Base-by-base conservation (phyloP, 2,888 invertebrate species). In the Neoitamus cyanurus region DNA sequence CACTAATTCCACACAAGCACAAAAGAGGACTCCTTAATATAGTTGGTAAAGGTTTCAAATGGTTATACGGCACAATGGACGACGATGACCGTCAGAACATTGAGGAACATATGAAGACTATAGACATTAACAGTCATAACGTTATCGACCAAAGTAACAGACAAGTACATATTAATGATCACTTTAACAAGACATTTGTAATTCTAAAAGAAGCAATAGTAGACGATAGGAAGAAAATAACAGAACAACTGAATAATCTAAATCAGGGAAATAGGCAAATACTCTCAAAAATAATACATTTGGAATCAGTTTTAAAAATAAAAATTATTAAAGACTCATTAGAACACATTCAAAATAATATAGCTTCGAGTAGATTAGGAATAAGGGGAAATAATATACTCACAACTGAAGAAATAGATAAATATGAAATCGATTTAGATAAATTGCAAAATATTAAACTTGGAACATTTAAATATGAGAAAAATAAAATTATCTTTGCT, bases 401-500 rank as follows among this genome's bases (percentile, higher is more conserved):
- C 69, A 85, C 85, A 31, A 70, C 15, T 30, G 68, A 85, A 20
- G 85, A 85, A 70, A 83, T 85, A 30, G 3, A 28, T 3, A 28
- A 77, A 75, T 85, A 83, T 46, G 34, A 85, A 11, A 42, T 85
- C 11, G 83, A 85, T 77, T 5, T 73, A n/a, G 48, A 78, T 28
- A 78, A 46, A 37, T 36, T 84, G 9, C 48, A 82, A 85, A 83
- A 83, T 20, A 42, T 85, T n/a, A 85, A 75, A 75, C 83, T 83
- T 13, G 85, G 85, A 73, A 69, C 83, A 13, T 73, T 77, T 34
- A 75, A n/a, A n/a, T 48, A 68, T 25, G 11, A 85, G n/a, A n/a
- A 85, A 15, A 69, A 46, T 77, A 85, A 85, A 69, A 85, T 85
- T 28, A 9, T 85, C 7, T 85, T 85, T 34, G 77, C 48, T 0